Percentiles rank a stretch among this genome's conserved stretches.
These are phyloP conservation scores for Drosophila subsilvestris DNA, from an alignment of 2,888 invertebrate genomes.

Conservation along the genomic window DNA sequence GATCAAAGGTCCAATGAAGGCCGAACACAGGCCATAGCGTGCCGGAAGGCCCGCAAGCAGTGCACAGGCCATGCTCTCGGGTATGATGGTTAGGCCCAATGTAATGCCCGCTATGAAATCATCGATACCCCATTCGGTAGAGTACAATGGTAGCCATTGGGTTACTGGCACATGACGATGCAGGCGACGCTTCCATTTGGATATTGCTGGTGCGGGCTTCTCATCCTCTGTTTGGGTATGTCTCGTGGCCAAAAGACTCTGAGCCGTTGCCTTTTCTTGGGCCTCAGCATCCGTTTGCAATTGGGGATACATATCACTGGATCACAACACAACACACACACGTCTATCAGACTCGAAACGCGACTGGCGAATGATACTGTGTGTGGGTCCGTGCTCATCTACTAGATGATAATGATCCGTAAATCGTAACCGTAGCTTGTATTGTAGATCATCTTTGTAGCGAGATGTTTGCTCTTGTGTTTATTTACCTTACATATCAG, in stretches of 20 bases:
- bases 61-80: slow-evolving; percentile 97
- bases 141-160: slow-evolving; percentile 80
- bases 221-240: slow-evolving; percentile 31
- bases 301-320: slow-evolving; percentile 63
- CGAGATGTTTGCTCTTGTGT: slow-evolving; percentile 7
- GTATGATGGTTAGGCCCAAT: slow-evolving; percentile 95
- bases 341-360: slow-evolving; percentile 46
- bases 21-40: slow-evolving; percentile 96
- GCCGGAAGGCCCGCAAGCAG: slow-evolving; percentile 92
- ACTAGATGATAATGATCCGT: slow-evolving; percentile 33
- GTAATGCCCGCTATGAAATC: slow-evolving; percentile 95
- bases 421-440: slow-evolving; percentile 8
- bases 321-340: slow-evolving; percentile 4
- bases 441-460: slow-evolving; percentile 15
- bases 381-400: slow-evolving; percentile 19
- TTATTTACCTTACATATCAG: slow-evolving; percentile 67
- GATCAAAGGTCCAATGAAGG: slow-evolving; percentile 94
- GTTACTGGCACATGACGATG: slow-evolving; percentile 69
- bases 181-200: slow-evolving; percentile 59
- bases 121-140: slow-evolving; percentile 86
- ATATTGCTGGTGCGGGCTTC: slow-evolving; percentile 8
- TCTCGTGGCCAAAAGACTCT: slow-evolving; percentile 40
- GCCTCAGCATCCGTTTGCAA: slow-evolving; percentile 47
- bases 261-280: slow-evolving; percentile 51
- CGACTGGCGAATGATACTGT: slow-evolving; percentile 56